These are phyloP conservation scores for Axinella damicornis DNA, from an alignment of 37 sponge, comb jelly and placozoan genomes.

Conservation along the genomic window DNA sequence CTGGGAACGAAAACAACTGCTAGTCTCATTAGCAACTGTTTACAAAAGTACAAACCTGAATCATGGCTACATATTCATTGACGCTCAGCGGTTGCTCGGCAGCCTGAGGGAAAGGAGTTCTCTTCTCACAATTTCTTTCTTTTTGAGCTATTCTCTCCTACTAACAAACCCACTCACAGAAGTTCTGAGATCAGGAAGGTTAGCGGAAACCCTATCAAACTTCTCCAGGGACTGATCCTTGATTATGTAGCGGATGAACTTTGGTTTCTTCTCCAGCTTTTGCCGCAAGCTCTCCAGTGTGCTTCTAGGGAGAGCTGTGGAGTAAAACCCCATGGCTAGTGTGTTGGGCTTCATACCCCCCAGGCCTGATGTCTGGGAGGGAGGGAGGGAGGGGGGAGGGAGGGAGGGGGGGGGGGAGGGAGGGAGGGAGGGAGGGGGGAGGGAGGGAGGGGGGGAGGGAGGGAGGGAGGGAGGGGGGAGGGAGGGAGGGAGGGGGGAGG, in stretches of 20 bases:
- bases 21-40: too few relatives aligned
- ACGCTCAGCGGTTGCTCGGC: slow-evolving; percentile 65
- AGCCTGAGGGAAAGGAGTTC: slow-evolving; percentile 20
- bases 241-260: slow-evolving; percentile 54
- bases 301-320: slow-evolving; percentile 47
- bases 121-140: too few relatives aligned
- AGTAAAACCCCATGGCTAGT: slow-evolving; percentile 90
- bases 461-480: not conserved
- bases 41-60: slow-evolving; percentile 48
- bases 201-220: slow-evolving; percentile 36
- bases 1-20: too few relatives aligned
- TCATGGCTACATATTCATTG: slow-evolving; percentile 70
- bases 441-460: not conserved
- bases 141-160: too few relatives aligned
- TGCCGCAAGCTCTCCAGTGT: slow-evolving; percentile 27
- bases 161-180: slow-evolving; percentile 65
- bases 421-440: slow-evolving; percentile 4
- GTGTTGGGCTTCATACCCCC: slow-evolving; percentile 99
- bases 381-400: not conserved
- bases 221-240: slow-evolving; percentile 64
- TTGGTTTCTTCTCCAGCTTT: slow-evolving; percentile 50
- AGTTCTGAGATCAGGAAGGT: slow-evolving; percentile 64
- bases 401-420: not conserved
- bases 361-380: slow-evolving; percentile 90
- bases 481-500: not conserved